Percentiles rank a stretch among this genome's conserved stretches.
Conservation (phyloP, 1,140 invertebrate genomes). For the Rhagoletis zephyria region DNA sequence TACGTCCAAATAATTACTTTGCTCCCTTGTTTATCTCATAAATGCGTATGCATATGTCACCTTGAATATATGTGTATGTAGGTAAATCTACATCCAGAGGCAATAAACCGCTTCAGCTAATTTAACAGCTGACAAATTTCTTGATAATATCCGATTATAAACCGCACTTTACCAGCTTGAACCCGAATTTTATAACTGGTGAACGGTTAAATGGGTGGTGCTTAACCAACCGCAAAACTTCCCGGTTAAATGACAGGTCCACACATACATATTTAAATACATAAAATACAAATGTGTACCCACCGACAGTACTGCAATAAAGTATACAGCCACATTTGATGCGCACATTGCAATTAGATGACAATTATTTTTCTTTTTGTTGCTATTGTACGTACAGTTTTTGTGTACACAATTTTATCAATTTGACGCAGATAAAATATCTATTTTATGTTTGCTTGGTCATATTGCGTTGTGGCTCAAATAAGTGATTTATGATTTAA, state of each 20-base stretch:
- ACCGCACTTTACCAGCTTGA: not conserved
- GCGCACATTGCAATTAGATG: slow-evolving; percentile 25
- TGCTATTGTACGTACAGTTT: not conserved
- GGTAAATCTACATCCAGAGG: not conserved
- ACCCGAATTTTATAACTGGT: not conserved
- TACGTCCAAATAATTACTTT: too few species aligned
- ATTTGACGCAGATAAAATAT: slow-evolving; percentile 26
- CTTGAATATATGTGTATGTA: not conserved
- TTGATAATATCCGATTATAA: not conserved
- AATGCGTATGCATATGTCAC: not conserved
- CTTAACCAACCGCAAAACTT: slow-evolving; percentile 3
- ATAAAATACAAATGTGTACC: not conserved
- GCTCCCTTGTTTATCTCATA: too few species aligned
- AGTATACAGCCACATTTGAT: not conserved
- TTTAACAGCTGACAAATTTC: not conserved
- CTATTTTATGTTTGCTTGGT: not conserved
- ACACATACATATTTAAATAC: not conserved
- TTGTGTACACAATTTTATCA: slow-evolving; percentile 34
- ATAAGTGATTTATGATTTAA: slow-evolving; percentile 26
- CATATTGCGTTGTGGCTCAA: not conserved
- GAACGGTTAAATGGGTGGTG: not conserved
- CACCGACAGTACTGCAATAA: not conserved
- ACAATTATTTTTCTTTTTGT: not conserved
- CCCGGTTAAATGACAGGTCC: not conserved
- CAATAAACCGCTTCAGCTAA: not conserved